A percentile compares a stretch with the other conserved stretches of the same genome.
Conservation (phyloP, 2,113 vertebrate species). For the Chionomys nivalis region DNA sequence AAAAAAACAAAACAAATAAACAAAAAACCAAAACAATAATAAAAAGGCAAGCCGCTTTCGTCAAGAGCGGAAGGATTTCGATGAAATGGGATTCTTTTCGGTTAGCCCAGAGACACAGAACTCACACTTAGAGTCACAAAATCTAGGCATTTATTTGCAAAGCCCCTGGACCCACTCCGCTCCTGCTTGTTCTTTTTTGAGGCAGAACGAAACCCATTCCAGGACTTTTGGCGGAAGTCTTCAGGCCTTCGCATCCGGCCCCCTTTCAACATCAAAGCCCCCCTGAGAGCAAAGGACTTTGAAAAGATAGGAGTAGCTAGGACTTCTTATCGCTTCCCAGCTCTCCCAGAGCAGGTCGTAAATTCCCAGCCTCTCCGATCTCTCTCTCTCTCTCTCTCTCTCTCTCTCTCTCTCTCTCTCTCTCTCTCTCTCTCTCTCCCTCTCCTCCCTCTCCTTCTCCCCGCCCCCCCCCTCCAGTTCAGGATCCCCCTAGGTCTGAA, state of each 20-base stretch:
- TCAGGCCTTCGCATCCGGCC: constrained; percentile 64
- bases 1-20: background rate
- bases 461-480: background rate
- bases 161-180: constrained; percentile 4
- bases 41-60: background rate
- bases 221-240: constrained; percentile 66
- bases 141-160: constrained; percentile 61
- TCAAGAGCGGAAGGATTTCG: background rate
- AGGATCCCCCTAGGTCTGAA: constrained; percentile 58
- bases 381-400: constrained; percentile 59
- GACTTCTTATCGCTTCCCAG: constrained; percentile 87
- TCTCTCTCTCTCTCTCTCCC: background rate
- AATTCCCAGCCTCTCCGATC: constrained; percentile 83
- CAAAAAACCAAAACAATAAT: background rate
- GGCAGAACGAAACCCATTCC: constrained; percentile 57
- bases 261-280: constrained; percentile 86
- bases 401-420: too few species aligned
- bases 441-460: background rate
- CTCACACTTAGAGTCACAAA: constrained; percentile 71
- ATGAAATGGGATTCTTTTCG: constrained; percentile 35
- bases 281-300: constrained; percentile 84
- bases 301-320: constrained; percentile 85
- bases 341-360: constrained; percentile 85
- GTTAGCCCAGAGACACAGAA: constrained; percentile 42
- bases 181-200: background rate